phyloP scores from a whole-genome alignment of 23 tunicate genomes.

The Botrylloides violaceus region DNA sequence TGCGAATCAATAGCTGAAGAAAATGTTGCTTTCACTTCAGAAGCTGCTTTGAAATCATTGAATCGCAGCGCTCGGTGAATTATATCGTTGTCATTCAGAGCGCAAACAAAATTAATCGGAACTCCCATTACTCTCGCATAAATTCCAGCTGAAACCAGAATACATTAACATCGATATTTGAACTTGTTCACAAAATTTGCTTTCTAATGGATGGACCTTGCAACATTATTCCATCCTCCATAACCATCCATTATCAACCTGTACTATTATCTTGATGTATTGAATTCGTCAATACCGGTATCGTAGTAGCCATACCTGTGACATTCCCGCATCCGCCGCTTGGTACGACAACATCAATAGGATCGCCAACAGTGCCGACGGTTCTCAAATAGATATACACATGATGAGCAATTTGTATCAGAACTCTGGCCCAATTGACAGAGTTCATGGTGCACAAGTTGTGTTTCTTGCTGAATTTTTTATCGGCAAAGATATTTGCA shows the following conservation, averaged over 20 bases:
- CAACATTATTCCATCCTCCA: background rate
- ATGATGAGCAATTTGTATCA: slow-evolving; percentile 87
- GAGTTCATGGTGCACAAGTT: slow-evolving; percentile 66
- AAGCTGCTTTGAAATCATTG: slow-evolving; percentile 13
- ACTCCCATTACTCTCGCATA: slow-evolving; percentile 57
- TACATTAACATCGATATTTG: too few relatives aligned
- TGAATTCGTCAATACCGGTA: too few relatives aligned
- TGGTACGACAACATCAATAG: slow-evolving; percentile 58
- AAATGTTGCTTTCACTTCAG: slow-evolving; percentile 20
- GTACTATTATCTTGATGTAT: too few relatives aligned
- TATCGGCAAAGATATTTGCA: slow-evolving; percentile 24
- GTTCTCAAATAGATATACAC: slow-evolving; percentile 51
- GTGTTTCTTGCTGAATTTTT: slow-evolving; percentile 26
- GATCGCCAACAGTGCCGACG: slow-evolving; percentile 32
- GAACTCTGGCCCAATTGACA: slow-evolving; percentile 68
- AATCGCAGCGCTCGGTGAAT: slow-evolving; percentile 24
- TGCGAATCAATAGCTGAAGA: slow-evolving; percentile 68
- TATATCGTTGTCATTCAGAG: slow-evolving; percentile 39
- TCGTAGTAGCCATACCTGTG: slow-evolving; percentile 45
- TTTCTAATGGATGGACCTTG: background rate
- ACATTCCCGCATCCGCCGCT: slow-evolving; percentile 78
- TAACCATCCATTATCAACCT: background rate
- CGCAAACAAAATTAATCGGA: slow-evolving; percentile 41
- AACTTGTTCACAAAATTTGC: background rate
- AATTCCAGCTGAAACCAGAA: slow-evolving; percentile 50